phyloP scores from a whole-genome alignment of 2,888 invertebrate species.

The Sinohyriopsis cumingii region DNA sequence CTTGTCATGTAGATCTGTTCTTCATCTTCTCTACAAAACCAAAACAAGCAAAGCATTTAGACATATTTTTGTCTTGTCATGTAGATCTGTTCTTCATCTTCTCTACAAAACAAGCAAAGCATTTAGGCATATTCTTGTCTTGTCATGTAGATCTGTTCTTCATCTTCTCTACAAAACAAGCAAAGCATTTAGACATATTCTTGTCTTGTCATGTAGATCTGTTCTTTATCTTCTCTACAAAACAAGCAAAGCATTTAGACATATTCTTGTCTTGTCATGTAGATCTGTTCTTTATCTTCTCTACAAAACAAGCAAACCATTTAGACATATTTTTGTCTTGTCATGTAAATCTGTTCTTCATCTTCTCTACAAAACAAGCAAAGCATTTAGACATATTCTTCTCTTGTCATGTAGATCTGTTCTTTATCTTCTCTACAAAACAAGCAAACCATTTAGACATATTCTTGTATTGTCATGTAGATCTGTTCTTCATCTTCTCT shows the following conservation, averaged over 20 bases:
- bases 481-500: slow-evolving; percentile 45
- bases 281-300: slow-evolving; percentile 41
- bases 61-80: no score
- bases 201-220: slow-evolving; percentile 1
- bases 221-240: slow-evolving; percentile 48
- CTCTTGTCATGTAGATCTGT: neutral
- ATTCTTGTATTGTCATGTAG: no score
- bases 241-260: neutral
- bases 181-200: no score
- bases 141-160: slow-evolving; percentile 29
- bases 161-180: slow-evolving; percentile 41
- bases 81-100: slow-evolving; percentile 41
- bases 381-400: no score
- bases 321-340: no score
- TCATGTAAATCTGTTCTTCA: slow-evolving; percentile 40
- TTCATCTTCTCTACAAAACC: slow-evolving; percentile 46
- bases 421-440: slow-evolving; percentile 48
- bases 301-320: slow-evolving; percentile 22
- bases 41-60: no score
- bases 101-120: slow-evolving; percentile 28
- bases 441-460: no score
- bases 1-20: slow-evolving; percentile 18
- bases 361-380: slow-evolving; percentile 36
- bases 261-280: no score
- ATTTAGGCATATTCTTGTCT: no score